These are phyloP conservation scores for Oopsacas minuta DNA, from an alignment of 37 sponge, comb jelly and placozoan genomes.

Conservation along the genomic window DNA sequence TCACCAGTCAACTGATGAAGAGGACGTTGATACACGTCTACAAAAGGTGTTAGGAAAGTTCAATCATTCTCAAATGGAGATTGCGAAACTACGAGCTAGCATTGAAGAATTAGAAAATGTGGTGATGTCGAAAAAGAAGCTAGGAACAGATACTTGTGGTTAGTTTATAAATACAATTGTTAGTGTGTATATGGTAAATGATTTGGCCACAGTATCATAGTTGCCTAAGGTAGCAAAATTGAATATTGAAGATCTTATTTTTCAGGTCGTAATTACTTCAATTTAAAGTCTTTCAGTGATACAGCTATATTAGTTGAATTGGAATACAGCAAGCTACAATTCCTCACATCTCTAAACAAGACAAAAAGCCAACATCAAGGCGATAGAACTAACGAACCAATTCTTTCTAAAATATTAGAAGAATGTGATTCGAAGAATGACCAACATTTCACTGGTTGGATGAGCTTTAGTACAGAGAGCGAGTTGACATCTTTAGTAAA, in stretches of 20 bases:
- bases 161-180: neutral
- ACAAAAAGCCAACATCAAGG: neutral
- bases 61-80: neutral
- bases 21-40: neutral
- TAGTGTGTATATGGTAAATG: neutral
- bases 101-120: neutral
- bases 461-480: neutral
- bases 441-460: neutral
- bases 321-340: neutral
- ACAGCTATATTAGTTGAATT: neutral
- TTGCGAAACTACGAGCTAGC: neutral
- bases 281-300: neutral
- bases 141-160: slow-evolving; percentile 6
- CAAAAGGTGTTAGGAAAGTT: neutral
- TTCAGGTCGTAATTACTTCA: neutral
- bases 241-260: neutral
- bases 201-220: neutral
- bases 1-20: neutral
- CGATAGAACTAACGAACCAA: neutral
- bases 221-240: neutral
- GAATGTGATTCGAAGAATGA: neutral
- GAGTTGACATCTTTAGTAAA: neutral
- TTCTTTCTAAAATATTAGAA: neutral
- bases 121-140: neutral
- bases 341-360: neutral